These are phyloP conservation scores for Chrysina gloriosa DNA, from an alignment of 2,888 invertebrate species.

Conservation along the genomic window DNA sequence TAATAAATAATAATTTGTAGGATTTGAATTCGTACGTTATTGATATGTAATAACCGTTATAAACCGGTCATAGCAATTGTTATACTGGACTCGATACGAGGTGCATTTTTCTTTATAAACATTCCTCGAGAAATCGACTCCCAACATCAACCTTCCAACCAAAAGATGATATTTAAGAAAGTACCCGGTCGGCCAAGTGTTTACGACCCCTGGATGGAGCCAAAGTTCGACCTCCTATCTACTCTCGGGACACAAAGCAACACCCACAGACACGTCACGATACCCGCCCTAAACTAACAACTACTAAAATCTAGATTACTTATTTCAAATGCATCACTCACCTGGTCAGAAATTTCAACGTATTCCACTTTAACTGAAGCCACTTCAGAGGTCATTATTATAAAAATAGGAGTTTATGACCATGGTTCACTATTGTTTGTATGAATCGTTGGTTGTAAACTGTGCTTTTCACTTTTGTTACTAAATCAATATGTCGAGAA, in stretches of 20 bases:
- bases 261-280: slow-evolving; percentile 58
- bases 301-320: slow-evolving; percentile 44
- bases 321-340: slow-evolving; percentile 48
- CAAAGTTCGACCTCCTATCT: slow-evolving; percentile 61
- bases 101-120: too few relatives aligned
- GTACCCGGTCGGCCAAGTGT: slow-evolving; percentile 40
- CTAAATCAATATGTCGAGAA: slow-evolving; percentile 36
- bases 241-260: slow-evolving; percentile 56
- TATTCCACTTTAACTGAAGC: slow-evolving; percentile 57
- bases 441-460: slow-evolving; percentile 47
- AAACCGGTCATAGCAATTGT: too few relatives aligned
- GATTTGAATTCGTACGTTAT: too few relatives aligned
- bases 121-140: too few relatives aligned
- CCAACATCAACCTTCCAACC: neutral
- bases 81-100: too few relatives aligned
- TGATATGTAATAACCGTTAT: too few relatives aligned
- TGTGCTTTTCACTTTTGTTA: slow-evolving; percentile 41
- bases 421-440: slow-evolving; percentile 51
- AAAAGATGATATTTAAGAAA: slow-evolving; percentile 28
- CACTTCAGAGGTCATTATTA: slow-evolving; percentile 56
- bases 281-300: slow-evolving; percentile 54
- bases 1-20: too few relatives aligned
- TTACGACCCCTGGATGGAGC: slow-evolving; percentile 55
- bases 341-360: slow-evolving; percentile 57
- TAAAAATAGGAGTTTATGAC: slow-evolving; percentile 44